Percentiles rank a stretch among this genome's conserved stretches.
These are phyloP conservation scores for Lasioglossum malachurum DNA, from an alignment of 2,888 invertebrate species.

Conservation along the genomic window DNA sequence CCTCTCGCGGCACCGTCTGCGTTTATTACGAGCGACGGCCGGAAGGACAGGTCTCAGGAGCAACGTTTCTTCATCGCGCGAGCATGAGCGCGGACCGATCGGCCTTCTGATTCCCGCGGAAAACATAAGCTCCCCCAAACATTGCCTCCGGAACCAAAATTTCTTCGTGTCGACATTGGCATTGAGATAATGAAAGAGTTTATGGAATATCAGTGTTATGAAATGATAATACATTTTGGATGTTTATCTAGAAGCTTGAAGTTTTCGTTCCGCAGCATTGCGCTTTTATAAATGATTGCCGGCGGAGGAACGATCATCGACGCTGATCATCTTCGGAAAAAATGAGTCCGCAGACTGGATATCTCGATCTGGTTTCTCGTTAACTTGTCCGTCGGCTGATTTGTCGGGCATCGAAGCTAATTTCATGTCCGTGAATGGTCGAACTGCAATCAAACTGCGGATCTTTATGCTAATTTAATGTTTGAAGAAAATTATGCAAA, in stretches of 20 bases:
- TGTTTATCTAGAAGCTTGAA: neutral
- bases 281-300: neutral
- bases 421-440: neutral
- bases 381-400: neutral
- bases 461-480: slow-evolving; percentile 7
- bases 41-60: slow-evolving; percentile 52
- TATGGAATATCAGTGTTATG: neutral
- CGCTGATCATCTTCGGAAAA: neutral
- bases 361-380: neutral
- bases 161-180: too few species aligned
- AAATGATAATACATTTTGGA: neutral
- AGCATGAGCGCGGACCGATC: neutral
- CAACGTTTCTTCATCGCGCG: slow-evolving; percentile 47
- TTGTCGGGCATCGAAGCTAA: neutral
- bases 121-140: neutral
- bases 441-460: neutral
- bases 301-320: neutral
- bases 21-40: slow-evolving; percentile 59
- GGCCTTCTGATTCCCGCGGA: neutral
- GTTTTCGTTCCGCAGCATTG: neutral
- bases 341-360: neutral
- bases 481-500: neutral
- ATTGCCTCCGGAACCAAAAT: neutral
- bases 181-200: too few species aligned
- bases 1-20: slow-evolving; percentile 52